phyloP scores from a whole-genome alignment of 2,888 invertebrate genomes.

The Branchipolynoe longqiensis region DNA sequence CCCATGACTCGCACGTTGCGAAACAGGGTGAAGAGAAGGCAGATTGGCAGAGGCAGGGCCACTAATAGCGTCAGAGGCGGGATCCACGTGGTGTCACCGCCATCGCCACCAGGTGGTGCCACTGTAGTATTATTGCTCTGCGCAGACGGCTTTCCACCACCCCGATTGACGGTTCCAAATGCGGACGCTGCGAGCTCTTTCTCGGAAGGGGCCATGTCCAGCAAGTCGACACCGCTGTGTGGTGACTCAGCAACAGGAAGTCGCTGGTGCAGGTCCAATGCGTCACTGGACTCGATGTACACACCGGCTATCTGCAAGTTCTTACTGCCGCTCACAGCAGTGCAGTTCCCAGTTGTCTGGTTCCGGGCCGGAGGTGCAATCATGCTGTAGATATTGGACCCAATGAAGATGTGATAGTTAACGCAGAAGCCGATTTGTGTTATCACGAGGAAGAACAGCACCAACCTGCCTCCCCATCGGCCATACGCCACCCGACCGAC shows the following conservation, averaged over 20 bases:
- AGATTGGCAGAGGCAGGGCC: slow-evolving; percentile 73
- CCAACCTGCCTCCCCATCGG: slow-evolving; percentile 41
- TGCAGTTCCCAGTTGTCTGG: neutral
- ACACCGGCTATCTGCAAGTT: too few species aligned
- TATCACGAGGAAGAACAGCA: slow-evolving; percentile 71
- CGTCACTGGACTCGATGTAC: too few species aligned
- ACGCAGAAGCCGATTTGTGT: slow-evolving; percentile 80
- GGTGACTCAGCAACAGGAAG: too few species aligned
- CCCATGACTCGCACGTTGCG: slow-evolving; percentile 76
- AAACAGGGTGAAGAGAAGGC: slow-evolving; percentile 75
- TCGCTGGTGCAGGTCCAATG: too few species aligned
- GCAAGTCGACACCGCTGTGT: too few species aligned
- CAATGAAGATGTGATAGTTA: slow-evolving; percentile 78
- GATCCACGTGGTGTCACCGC: slow-evolving; percentile 16
- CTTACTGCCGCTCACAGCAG: too few species aligned
- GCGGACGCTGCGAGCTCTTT: too few species aligned
- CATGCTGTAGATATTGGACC: slow-evolving; percentile 59
- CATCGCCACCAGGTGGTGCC: too few species aligned
- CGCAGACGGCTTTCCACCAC: too few species aligned
- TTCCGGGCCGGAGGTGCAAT: neutral
- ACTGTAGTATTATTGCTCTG: too few species aligned
- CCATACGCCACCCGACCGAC: slow-evolving; percentile 56
- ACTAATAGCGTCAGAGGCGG: slow-evolving; percentile 72
- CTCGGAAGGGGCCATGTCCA: too few species aligned
- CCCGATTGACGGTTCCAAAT: neutral